Percentiles rank a stretch among this genome's conserved stretches.
Conservation (phyloP, 2,888 invertebrate genomes). For the Andrena haemorrhoa region DNA sequence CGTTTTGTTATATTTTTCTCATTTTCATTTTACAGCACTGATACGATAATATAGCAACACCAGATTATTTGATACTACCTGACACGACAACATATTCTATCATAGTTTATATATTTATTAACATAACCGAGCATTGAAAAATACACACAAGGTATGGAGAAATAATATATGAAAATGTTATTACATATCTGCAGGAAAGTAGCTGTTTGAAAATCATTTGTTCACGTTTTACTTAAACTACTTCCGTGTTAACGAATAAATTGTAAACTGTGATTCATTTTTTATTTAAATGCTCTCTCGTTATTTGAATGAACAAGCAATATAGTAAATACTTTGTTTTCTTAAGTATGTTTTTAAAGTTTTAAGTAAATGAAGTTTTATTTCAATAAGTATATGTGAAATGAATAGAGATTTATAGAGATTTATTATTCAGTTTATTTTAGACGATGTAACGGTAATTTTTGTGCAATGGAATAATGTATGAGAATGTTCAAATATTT, state of each 20-base stretch:
- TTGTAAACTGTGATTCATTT: slow-evolving; percentile 43
- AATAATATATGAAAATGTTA: slow-evolving; percentile 44
- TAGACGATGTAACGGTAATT: slow-evolving; percentile 15
- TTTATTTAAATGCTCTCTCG: slow-evolving; percentile 30
- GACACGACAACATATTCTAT: slow-evolving; percentile 38
- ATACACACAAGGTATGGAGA: slow-evolving; percentile 75
- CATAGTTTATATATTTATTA: slow-evolving; percentile 49
- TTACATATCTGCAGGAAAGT: slow-evolving; percentile 12
- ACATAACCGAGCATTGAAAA: slow-evolving; percentile 33
- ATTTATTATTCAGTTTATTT: slow-evolving; percentile 31
- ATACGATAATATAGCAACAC: slow-evolving; percentile 61
- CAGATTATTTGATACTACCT: slow-evolving; percentile 42
- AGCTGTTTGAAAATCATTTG: slow-evolving; percentile 12
- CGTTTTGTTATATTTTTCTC: slow-evolving; percentile 49
- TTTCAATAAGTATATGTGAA: slow-evolving; percentile 27
- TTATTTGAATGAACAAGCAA: slow-evolving; percentile 23
- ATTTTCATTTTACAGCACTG: slow-evolving; percentile 73
- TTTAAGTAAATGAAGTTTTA: slow-evolving; percentile 21
- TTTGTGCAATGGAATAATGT: slow-evolving; percentile 27
- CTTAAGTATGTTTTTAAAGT: slow-evolving; percentile 9
- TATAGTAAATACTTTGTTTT: slow-evolving; percentile 18
- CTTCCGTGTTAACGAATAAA: slow-evolving; percentile 16
- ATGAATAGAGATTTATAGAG: slow-evolving; percentile 9
- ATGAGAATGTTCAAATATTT: slow-evolving; percentile 34
- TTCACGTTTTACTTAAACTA: slow-evolving; percentile 6